phyloP scores from a whole-genome alignment of 1,140 invertebrate genomes.

The Pseudachorutes palmiensis region DNA sequence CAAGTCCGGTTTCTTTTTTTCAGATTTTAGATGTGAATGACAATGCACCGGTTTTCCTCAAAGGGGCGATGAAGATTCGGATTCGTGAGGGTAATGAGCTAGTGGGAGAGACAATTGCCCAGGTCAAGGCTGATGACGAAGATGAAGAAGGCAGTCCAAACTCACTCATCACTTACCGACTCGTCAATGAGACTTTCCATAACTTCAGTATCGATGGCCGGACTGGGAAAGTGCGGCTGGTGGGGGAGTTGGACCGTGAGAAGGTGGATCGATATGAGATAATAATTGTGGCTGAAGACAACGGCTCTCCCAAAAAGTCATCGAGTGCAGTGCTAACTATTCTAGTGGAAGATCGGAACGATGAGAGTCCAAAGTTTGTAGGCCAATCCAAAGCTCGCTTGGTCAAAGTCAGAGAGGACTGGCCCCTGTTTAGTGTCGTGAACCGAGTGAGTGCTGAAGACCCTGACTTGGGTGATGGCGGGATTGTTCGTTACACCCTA shows the following conservation, averaged over 20 bases:
- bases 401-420: slow-evolving; percentile 81
- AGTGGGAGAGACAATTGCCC: slow-evolving; percentile 44
- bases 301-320: slow-evolving; percentile 50
- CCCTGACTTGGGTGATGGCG: slow-evolving; percentile 71
- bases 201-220: slow-evolving; percentile 74
- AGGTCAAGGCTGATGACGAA: slow-evolving; percentile 47
- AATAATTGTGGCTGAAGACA: slow-evolving; percentile 61
- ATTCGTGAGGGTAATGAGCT: slow-evolving; percentile 44
- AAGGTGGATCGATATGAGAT: slow-evolving; percentile 72
- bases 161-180: slow-evolving; percentile 66
- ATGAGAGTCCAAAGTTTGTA: slow-evolving; percentile 72
- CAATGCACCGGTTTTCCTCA: slow-evolving; percentile 47
- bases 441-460: slow-evolving; percentile 61
- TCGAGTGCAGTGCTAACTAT: slow-evolving; percentile 68
- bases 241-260: slow-evolving; percentile 67
- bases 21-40: slow-evolving; percentile 46
- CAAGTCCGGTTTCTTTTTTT: no score
- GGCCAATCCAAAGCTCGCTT: slow-evolving; percentile 47
- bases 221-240: slow-evolving; percentile 67
- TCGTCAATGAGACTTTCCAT: slow-evolving; percentile 63
- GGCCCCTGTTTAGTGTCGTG: slow-evolving; percentile 54
- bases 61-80: slow-evolving; percentile 44
- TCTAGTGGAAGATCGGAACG: slow-evolving; percentile 80
- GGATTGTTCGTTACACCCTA: slow-evolving; percentile 60
- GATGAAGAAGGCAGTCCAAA: slow-evolving; percentile 46